These are phyloP conservation scores for Nymphalis io DNA, from an alignment of 1,140 invertebrate genomes.

Conservation along the genomic window DNA sequence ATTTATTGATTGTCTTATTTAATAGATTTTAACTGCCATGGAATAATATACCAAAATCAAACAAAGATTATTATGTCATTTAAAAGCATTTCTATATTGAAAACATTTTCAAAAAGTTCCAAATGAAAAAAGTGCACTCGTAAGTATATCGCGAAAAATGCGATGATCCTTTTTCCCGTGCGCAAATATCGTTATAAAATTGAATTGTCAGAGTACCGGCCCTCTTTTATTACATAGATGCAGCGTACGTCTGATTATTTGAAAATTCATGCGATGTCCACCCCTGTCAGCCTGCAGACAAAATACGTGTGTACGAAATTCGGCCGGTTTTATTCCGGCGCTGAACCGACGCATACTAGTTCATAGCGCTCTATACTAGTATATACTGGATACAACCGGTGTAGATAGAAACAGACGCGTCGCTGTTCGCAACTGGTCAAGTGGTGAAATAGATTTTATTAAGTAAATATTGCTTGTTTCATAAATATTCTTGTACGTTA, in stretches of 20 bases:
- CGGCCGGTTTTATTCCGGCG: slow-evolving; percentile 57
- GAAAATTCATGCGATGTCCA: slow-evolving; percentile 69
- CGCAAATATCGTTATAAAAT: slow-evolving; percentile 50
- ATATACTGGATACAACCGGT: slow-evolving; percentile 25
- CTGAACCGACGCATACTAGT: slow-evolving; percentile 36
- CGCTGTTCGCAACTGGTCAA: slow-evolving; percentile 30
- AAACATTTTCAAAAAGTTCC: background rate
- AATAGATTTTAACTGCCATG: no score
- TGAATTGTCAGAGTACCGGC: slow-evolving; percentile 40
- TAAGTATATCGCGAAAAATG: slow-evolving; percentile 20
- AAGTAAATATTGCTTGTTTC: slow-evolving; percentile 8
- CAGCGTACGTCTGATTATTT: slow-evolving; percentile 63
- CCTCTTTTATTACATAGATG: slow-evolving; percentile 49
- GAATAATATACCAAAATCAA: no score
- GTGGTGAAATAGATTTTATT: slow-evolving; percentile 22
- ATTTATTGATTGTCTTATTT: no score
- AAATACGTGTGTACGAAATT: slow-evolving; percentile 62
- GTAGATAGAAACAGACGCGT: slow-evolving; percentile 26
- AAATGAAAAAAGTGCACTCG: background rate
- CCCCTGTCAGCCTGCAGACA: slow-evolving; percentile 62
- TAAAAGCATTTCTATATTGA: background rate
- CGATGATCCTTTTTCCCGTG: slow-evolving; percentile 29
- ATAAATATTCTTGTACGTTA: slow-evolving; percentile 5
- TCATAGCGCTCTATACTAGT: slow-evolving; percentile 38
- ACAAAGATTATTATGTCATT: no score